Base-by-base conservation (phyloP, 2,888 invertebrate species). In the Lycocerus yunnanus region DNA sequence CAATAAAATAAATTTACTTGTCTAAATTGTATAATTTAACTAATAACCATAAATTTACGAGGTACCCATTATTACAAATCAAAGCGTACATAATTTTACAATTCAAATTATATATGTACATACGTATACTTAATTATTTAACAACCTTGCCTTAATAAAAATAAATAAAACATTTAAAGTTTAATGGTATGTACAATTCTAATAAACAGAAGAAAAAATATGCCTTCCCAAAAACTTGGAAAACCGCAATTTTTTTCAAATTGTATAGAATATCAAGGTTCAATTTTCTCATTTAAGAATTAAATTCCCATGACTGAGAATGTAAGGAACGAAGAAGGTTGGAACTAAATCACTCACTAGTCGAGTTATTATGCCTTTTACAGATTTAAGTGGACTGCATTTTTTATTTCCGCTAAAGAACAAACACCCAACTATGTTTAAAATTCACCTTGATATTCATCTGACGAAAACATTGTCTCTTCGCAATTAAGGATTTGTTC, bases 301-400 rank as follows among this genome's bases (percentile, higher is more conserved):
- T 81, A 81, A 83, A 80, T 82, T 83, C 83, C 82, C 83, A 83
- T 83, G 83, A 83, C 83, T 82, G 80, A 79, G 79, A 78, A 80
- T 79, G 79, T 77, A 71, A 72, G 21, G 71, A 73, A 77, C 75
- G 72, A 73, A 69, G 80, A 81, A 81, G 80, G 78, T 78, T 82
- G 78, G 74, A 78, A 80, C 78, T 81, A 82, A 83, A 82, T 83
- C 80, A 83, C 78, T 81, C 71, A 63, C 74, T 77, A 79, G 76
- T 72, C 78, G 77, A 79, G 81, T 78, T 76, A 80, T 83, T 83
- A 83, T 78, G 79, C 82, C 83, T 83, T 83, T 81, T 81, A 79
- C 77, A 75, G 74, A 70, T 78, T 63, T 75, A 69, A 70, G 72
- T 70, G 66, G 72, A 72, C 68, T 75, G 69, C 67, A 75, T 70